Evolutionary conservation across 2,113 vertebrate genomes (phyloP).

Genomic region (Paradoxurus hermaphroditus): DNA sequence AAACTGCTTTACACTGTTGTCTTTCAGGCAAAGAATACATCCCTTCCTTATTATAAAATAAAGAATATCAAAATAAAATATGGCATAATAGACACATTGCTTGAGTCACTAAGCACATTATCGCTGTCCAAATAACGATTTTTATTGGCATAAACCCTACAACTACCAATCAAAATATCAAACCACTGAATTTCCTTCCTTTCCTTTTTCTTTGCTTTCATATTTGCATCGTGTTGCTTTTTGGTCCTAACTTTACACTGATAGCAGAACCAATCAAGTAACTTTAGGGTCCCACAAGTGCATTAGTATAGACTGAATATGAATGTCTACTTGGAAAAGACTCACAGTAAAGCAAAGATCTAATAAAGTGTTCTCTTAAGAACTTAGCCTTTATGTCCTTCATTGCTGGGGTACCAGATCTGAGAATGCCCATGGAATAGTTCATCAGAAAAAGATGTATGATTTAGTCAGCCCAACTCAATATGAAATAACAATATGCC

Average conservation of each 20-base stretch:
- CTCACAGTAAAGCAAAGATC: conserved; percentile 12
- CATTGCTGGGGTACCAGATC: not conserved
- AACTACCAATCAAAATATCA: conserved; percentile 39
- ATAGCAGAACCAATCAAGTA: conserved; percentile 39
- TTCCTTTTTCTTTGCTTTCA: conserved; percentile 14
- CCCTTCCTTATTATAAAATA: not conserved
- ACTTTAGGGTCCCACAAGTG: conserved; percentile 34
- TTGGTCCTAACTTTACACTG: not conserved
- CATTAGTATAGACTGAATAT: conserved; percentile 58
- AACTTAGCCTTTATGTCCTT: not conserved
- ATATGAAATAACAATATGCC: not conserved
- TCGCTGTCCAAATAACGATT: conserved; percentile 1
- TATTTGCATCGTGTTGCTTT: not conserved
- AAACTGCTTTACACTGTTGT: not conserved
- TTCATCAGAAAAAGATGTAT: not conserved
- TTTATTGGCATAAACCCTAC: not conserved
- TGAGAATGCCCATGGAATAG: not conserved
- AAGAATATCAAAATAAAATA: conserved; percentile 20
- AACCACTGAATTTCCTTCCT: conserved; percentile 8
- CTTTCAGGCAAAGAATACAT: not conserved
- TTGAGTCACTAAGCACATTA: not conserved
- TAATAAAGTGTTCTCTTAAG: conserved; percentile 55
- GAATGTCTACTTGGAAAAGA: conserved; percentile 17
- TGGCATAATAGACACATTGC: not conserved
- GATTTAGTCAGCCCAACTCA: conserved; percentile 1